phyloP scores from a whole-genome alignment of 2,888 invertebrate genomes.

The Athrips mouffetella region DNA sequence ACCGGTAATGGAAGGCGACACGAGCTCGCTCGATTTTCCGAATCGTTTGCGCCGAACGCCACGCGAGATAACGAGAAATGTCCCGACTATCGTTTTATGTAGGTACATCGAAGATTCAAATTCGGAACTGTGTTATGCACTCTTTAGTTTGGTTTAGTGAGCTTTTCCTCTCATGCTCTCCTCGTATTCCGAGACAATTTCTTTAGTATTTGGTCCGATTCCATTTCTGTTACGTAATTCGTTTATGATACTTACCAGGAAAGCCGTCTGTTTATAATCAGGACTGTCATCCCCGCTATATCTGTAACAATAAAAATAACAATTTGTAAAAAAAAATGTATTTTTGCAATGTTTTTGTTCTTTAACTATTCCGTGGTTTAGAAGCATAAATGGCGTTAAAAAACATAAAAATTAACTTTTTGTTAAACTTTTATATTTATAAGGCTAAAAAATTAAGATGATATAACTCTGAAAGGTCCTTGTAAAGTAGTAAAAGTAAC shows the following conservation, averaged over 20 bases:
- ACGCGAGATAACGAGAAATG: slow-evolving; percentile 62
- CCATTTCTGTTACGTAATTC: slow-evolving; percentile 10
- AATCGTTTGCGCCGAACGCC: slow-evolving; percentile 64
- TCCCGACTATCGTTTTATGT: slow-evolving; percentile 60
- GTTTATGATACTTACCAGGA: slow-evolving; percentile 49
- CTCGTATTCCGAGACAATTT: slow-evolving; percentile 3
- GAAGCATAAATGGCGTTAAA: too few species aligned
- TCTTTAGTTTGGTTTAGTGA: slow-evolving; percentile 10
- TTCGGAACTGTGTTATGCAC: slow-evolving; percentile 14
- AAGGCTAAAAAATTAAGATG: too few species aligned
- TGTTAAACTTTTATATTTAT: too few species aligned
- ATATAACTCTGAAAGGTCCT: too few species aligned
- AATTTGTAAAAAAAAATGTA: background rate
- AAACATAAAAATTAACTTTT: too few species aligned
- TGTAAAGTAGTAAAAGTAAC: too few species aligned
- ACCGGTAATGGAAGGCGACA: slow-evolving; percentile 67
- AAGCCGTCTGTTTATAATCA: slow-evolving; percentile 32
- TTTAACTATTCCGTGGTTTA: too few species aligned
- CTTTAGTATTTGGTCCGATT: background rate
- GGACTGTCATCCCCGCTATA: slow-evolving; percentile 53
- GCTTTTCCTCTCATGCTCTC: slow-evolving; percentile 1
- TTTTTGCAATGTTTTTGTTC: background rate
- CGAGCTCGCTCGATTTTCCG: slow-evolving; percentile 64
- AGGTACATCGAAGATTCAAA: slow-evolving; percentile 41
- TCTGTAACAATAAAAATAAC: slow-evolving; percentile 49